Conservation (phyloP, 1,140 invertebrate genomes). For the Neelides sp. region DNA sequence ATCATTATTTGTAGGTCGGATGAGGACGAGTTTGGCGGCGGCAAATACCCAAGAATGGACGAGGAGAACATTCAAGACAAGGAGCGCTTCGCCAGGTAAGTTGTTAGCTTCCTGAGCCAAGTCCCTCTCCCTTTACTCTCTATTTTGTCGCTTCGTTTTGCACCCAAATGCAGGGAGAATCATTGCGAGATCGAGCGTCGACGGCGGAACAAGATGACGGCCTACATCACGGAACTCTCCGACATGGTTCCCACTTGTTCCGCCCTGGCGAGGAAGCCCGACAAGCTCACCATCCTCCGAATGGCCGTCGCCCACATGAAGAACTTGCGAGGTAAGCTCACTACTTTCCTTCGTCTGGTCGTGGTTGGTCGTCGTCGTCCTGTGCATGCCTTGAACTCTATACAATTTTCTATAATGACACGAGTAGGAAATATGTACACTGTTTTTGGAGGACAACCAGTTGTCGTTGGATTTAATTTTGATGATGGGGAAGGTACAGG, state of each 20-base stretch:
- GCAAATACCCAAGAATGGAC: conserved; percentile 73
- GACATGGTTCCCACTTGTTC: conserved; percentile 96
- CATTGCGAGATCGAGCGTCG: conserved; percentile 99
- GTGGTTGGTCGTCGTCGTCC: conserved; percentile 1
- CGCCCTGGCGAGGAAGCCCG: conserved; percentile 90
- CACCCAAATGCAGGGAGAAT: conserved; percentile 71
- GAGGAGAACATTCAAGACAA: conserved; percentile 88
- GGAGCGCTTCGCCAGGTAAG: conserved; percentile 81
- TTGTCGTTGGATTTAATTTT: conserved; percentile 10
- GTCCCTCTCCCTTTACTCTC: too few relatives aligned
- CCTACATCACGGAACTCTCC: conserved; percentile 97
- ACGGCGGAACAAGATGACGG: conserved; percentile 98
- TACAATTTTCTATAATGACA: too few relatives aligned
- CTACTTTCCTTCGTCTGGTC: not conserved
- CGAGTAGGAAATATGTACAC: conserved; percentile 8
- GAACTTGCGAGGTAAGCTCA: conserved; percentile 68
- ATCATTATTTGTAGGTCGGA: conserved; percentile 49
- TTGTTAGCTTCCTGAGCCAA: too few relatives aligned
- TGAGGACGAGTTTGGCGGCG: conserved; percentile 67
- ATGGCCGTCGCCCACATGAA: conserved; percentile 99
- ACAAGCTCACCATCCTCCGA: conserved; percentile 96
- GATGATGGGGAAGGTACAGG: conserved; percentile 60
- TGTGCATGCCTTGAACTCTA: too few relatives aligned
- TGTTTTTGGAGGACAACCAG: not conserved
- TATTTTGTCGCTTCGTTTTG: conserved; percentile 37